A percentile compares a stretch with the other conserved stretches of the same genome.
phyloP scores from a whole-genome alignment of 2,797 vertebrate genomes.

The Micromesistius poutassou region DNA sequence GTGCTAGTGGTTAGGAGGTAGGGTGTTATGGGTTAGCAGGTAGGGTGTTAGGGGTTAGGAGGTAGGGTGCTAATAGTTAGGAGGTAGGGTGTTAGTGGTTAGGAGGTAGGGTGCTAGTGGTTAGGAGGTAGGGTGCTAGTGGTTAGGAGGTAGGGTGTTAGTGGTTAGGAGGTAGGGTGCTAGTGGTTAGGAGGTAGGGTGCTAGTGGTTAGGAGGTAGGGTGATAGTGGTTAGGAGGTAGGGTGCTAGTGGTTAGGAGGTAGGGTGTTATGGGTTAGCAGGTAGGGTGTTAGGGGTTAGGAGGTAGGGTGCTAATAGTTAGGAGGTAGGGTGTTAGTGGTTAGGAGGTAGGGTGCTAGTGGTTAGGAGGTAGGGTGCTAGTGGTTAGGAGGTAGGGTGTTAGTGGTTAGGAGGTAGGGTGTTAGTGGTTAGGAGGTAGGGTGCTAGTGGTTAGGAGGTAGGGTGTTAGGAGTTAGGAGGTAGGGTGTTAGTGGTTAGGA shows the following conservation, averaged over 20 bases:
- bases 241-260: neutral
- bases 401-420: neutral
- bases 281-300: neutral
- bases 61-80: no score
- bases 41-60: neutral
- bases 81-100: neutral
- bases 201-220: neutral
- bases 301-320: no score
- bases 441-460: neutral
- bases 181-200: neutral
- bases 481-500: neutral
- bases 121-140: neutral
- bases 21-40: no score
- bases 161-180: neutral
- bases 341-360: no score
- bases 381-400: neutral
- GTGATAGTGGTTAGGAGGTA: neutral
- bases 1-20: neutral
- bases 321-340: neutral
- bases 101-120: no score
- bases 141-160: neutral
- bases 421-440: neutral
- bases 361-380: neutral
- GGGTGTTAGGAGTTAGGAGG: neutral
- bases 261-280: neutral